Conservation (phyloP, 2,797 vertebrate species). For the Ceryle rudis region DNA sequence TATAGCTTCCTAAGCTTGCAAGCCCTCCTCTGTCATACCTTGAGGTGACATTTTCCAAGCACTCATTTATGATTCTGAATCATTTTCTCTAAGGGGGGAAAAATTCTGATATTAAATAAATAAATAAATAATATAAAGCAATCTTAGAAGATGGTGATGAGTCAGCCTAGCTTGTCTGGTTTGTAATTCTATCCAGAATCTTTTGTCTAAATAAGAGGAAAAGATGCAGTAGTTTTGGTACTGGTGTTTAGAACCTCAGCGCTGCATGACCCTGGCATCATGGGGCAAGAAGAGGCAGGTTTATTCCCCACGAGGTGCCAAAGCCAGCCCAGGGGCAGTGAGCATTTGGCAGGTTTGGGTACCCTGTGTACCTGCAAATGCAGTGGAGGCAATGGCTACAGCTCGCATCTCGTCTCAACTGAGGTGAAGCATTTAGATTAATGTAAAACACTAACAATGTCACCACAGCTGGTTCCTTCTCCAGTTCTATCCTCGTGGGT, state of each 20-base stretch:
- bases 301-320: fast-evolving
- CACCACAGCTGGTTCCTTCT: background rate
- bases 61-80: constrained; percentile 60
- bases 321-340: background rate
- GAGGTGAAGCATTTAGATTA: background rate
- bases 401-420: background rate
- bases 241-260: background rate
- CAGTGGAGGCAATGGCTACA: background rate
- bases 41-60: constrained; percentile 56
- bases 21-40: constrained; percentile 42
- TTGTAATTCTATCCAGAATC: background rate
- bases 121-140: background rate
- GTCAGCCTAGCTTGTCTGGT: background rate
- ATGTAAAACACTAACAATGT: background rate
- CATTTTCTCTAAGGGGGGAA: constrained; percentile 46
- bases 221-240: background rate
- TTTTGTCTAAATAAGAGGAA: constrained; percentile 1
- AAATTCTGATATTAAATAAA: background rate
- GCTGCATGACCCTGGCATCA: fast-evolving
- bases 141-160: constrained; percentile 26
- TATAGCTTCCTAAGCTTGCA: constrained; percentile 36
- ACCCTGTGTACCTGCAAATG: background rate
- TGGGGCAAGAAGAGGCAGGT: background rate
- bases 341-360: background rate
- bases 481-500: background rate